A percentile compares a stretch with the other conserved stretches of the same genome.
These are phyloP conservation scores for Lordiphosa fenestrarum DNA, from an alignment of 2,888 invertebrate genomes.

Conservation along the genomic window DNA sequence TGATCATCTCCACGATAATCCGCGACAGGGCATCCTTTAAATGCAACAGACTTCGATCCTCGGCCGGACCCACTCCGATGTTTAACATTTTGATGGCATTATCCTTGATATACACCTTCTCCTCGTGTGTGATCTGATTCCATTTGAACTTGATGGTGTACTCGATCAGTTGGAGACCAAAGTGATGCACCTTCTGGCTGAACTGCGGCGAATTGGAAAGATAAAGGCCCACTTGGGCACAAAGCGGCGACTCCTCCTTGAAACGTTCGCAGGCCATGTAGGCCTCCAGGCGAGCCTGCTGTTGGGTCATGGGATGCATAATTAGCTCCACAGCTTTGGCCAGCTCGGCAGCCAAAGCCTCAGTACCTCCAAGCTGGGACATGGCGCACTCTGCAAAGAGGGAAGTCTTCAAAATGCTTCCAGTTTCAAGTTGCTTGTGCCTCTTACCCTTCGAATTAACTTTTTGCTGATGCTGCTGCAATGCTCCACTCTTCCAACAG, in stretches of 20 bases:
- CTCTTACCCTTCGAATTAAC: constrained; percentile 1
- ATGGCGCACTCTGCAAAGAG: constrained; percentile 44
- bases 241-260: constrained; percentile 87
- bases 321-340: constrained; percentile 91
- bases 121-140: constrained; percentile 92
- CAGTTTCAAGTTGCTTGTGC: not conserved
- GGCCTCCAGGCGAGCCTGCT: constrained; percentile 89
- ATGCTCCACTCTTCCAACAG: constrained; percentile 2
- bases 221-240: constrained; percentile 91
- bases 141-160: constrained; percentile 95
- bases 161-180: constrained; percentile 95
- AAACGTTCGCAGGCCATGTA: constrained; percentile 90
- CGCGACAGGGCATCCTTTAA: constrained; percentile 92
- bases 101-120: constrained; percentile 94
- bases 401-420: not conserved
- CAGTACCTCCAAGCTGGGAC: constrained; percentile 77
- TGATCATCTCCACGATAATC: constrained; percentile 97
- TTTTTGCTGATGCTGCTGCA: constrained; percentile 5
- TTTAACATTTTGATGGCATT: constrained; percentile 92
- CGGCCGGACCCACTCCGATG: constrained; percentile 88
- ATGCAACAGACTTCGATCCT: constrained; percentile 85
- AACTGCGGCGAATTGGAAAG: constrained; percentile 87
- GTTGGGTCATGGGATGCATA: constrained; percentile 89
- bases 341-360: constrained; percentile 85
- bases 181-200: constrained; percentile 91